phyloP scores from a whole-genome alignment of 1,140 invertebrate species.

The Drosophila ohnishii region DNA sequence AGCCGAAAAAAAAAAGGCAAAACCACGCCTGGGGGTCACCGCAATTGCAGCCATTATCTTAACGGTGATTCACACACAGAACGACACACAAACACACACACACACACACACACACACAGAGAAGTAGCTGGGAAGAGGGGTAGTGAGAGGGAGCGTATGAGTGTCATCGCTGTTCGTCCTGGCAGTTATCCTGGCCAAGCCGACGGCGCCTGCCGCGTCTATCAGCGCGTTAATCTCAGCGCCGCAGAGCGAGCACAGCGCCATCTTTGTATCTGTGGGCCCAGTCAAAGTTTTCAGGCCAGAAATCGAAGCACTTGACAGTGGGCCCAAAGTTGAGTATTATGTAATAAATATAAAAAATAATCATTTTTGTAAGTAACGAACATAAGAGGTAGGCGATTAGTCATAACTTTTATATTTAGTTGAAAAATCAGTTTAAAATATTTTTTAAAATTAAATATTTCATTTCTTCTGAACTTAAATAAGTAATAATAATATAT shows the following conservation, averaged over 20 bases:
- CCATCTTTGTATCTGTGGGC: slow-evolving; percentile 67
- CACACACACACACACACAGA: background rate
- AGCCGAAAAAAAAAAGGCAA: slow-evolving; percentile 68
- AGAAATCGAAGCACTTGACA: slow-evolving; percentile 41
- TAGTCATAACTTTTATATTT: no score
- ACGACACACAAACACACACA: slow-evolving; percentile 16
- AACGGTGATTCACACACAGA: slow-evolving; percentile 67
- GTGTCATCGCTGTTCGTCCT: slow-evolving; percentile 56
- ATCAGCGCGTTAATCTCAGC: slow-evolving; percentile 76
- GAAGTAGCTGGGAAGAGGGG: background rate
- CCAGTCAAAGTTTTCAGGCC: slow-evolving; percentile 46
- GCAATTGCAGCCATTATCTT: slow-evolving; percentile 81
- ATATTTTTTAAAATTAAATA: no score
- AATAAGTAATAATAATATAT: background rate
- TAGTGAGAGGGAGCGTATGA: slow-evolving; percentile 53
- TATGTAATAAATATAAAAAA: background rate
- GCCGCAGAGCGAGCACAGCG: slow-evolving; percentile 40
- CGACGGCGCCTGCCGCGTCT: slow-evolving; percentile 67
- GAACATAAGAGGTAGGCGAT: background rate
- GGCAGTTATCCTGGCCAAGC: slow-evolving; percentile 48
- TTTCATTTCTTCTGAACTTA: no score
- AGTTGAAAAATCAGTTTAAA: no score
- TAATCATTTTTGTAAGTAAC: background rate
- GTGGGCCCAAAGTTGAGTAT: slow-evolving; percentile 18
- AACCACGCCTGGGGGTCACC: slow-evolving; percentile 79